These are phyloP conservation scores for Pherbina coryleti DNA, from an alignment of 2,888 invertebrate species.

Conservation along the genomic window DNA sequence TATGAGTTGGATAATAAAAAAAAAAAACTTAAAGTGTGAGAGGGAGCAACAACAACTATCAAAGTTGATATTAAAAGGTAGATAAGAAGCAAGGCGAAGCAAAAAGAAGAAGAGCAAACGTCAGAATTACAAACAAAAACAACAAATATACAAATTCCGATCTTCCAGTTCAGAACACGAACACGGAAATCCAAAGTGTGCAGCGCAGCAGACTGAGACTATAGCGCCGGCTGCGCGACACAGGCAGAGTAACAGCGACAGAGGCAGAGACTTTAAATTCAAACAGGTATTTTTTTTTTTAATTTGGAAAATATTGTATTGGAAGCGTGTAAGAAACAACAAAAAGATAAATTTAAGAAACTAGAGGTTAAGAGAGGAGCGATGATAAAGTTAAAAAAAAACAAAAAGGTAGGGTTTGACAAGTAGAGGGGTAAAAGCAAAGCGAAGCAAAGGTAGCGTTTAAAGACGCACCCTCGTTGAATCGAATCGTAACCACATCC, in stretches of 20 bases:
- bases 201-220: slow-evolving; percentile 22
- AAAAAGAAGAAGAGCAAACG: slow-evolving; percentile 8
- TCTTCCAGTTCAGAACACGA: slow-evolving; percentile 45
- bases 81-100: not conserved
- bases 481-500: slow-evolving; percentile 27
- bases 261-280: slow-evolving; percentile 10
- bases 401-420: not conserved
- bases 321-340: not conserved
- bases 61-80: slow-evolving; percentile 15
- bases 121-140: slow-evolving; percentile 30
- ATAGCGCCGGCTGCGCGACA: not conserved
- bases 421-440: not conserved
- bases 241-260: slow-evolving; percentile 3
- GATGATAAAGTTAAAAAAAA: not conserved
- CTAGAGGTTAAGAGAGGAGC: not conserved
- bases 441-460: not conserved
- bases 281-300: slow-evolving; percentile 36
- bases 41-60: slow-evolving; percentile 22
- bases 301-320: not conserved
- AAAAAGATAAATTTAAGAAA: not conserved
- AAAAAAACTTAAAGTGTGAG: not conserved
- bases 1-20: not conserved
- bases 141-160: slow-evolving; percentile 41
- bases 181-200: slow-evolving; percentile 20
- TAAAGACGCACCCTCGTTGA: slow-evolving; percentile 22